Conservation (phyloP, 2,797 vertebrate genomes). For the Enteromius unitaeniatus region DNA sequence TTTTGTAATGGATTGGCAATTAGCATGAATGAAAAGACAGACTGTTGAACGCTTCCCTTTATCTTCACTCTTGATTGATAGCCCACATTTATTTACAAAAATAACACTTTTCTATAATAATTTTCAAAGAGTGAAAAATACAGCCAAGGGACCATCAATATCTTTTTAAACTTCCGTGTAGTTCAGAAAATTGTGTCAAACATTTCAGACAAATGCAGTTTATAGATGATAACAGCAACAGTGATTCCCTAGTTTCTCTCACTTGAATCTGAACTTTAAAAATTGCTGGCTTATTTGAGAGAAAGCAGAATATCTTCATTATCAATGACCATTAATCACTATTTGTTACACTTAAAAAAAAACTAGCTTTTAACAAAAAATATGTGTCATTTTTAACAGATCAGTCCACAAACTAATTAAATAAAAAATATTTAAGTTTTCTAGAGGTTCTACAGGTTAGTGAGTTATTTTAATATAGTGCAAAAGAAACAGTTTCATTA, state of each 20-base stretch:
- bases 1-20: constrained; percentile 24
- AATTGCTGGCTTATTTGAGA: background rate
- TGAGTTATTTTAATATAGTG: background rate
- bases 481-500: background rate
- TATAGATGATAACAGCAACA: background rate
- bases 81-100: background rate
- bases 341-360: background rate
- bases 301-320: background rate
- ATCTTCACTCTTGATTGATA: constrained; percentile 6
- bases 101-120: background rate
- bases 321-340: background rate
- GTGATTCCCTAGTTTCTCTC: background rate
- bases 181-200: background rate
- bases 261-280: background rate
- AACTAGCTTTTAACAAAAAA: background rate
- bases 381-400: background rate
- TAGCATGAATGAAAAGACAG: constrained; percentile 19
- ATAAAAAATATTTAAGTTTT: no score
- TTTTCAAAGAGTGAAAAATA: constrained; percentile 10
- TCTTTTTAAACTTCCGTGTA: background rate
- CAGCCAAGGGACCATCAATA: background rate
- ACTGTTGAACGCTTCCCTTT: background rate
- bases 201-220: background rate
- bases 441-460: no score
- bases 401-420: no score